phyloP scores from a whole-genome alignment of 1,140 invertebrate species.

The Brachionus angularis region DNA sequence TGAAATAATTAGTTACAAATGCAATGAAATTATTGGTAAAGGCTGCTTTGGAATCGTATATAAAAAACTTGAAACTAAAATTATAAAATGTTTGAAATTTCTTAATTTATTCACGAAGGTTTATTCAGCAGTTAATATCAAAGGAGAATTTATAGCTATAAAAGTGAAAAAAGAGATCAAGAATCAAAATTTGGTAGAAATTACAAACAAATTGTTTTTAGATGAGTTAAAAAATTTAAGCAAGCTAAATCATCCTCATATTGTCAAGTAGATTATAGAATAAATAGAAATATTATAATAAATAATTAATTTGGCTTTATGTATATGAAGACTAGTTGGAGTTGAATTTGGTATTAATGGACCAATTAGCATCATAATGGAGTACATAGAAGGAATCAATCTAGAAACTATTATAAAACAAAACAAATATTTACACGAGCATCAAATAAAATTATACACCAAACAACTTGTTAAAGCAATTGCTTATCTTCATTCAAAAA shows the following conservation, averaged over 20 bases:
- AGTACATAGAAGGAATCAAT: conserved; percentile 17
- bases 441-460: not conserved
- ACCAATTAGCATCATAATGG: conserved; percentile 31
- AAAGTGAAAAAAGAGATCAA: conserved; percentile 27
- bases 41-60: conserved; percentile 35
- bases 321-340: not conserved
- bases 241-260: conserved; percentile 29
- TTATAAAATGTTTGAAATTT: not conserved
- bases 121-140: conserved; percentile 3
- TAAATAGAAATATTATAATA: not conserved
- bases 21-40: conserved; percentile 3
- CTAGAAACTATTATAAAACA: conserved; percentile 1
- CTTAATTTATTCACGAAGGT: not conserved
- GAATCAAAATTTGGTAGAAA: not conserved
- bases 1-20: conserved; percentile 14
- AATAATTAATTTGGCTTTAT: not conserved
- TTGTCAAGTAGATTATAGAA: conserved; percentile 19
- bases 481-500: conserved; percentile 18
- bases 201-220: conserved; percentile 6
- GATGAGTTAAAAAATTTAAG: conserved; percentile 17
- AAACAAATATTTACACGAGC: not conserved
- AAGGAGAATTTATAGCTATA: not conserved
- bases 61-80: not conserved
- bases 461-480: conserved; percentile 21
- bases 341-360: conserved; percentile 3